These are phyloP conservation scores for Sanderia malayensis DNA, from an alignment of 30 jellyfish, hydroid and myxozoan species.

Conservation along the genomic window DNA sequence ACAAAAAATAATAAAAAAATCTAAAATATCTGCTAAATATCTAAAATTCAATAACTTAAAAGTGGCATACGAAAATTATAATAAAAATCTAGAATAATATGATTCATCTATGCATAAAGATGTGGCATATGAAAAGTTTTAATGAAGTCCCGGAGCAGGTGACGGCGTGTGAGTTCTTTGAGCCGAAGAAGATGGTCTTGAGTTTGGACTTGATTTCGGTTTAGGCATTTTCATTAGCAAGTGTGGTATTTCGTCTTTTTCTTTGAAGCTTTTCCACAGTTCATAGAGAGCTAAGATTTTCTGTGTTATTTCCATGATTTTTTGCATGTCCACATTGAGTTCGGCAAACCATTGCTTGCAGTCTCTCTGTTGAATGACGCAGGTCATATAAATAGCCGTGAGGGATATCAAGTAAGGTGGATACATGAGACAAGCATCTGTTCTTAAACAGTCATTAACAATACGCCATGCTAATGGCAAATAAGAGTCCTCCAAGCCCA, in stretches of 20 bases:
- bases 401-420: conserved; percentile 91
- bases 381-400: conserved; percentile 92
- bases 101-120: no score
- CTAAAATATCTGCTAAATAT: no score
- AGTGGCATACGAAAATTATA: no score
- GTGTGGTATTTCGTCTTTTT: conserved; percentile 71
- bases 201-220: conserved; percentile 77
- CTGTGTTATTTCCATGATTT: conserved; percentile 70
- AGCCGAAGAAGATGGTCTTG: conserved; percentile 90
- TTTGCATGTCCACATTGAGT: conserved; percentile 76
- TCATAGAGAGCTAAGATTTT: conserved; percentile 76
- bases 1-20: no score
- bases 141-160: conserved; percentile 70
- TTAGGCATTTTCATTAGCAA: conserved; percentile 84
- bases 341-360: conserved; percentile 96
- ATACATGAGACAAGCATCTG: conserved; percentile 69
- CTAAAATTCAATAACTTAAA: no score
- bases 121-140: not conserved
- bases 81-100: no score
- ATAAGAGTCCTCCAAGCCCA: conserved; percentile 86
- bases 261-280: conserved; percentile 87
- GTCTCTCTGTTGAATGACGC: conserved; percentile 83
- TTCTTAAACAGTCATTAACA: conserved; percentile 80
- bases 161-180: conserved; percentile 94
- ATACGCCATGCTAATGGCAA: conserved; percentile 90